Base-by-base conservation (phyloP, 1,140 invertebrate genomes). In the Armadillidium nasatum region DNA sequence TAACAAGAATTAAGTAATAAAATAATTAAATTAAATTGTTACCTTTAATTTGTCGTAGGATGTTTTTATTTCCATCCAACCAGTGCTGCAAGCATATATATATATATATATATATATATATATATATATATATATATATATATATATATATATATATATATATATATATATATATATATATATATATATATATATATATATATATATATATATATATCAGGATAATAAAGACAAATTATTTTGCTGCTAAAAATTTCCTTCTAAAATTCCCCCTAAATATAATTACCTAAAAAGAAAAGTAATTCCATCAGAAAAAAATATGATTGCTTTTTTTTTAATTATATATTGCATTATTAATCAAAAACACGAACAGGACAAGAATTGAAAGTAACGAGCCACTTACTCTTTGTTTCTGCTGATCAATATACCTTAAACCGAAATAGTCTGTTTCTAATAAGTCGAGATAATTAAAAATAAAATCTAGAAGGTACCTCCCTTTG, bases 171-270 rank as follows among this genome's bases (percentile, higher is more conserved):
- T 22, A 66, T 19, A 1, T n/a, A 1, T 19, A 66, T 4, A 1
- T 19, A 22, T 72, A 84, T 87, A 89, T 87, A 95, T 95, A 87
- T 96, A 90, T 86, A n/a, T 98, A 95, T 82, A 95, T 95, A 81
- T 91, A 90, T 44, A 89, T 85, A 87, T 98, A 96, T 44, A 97
- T 94, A 90, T 94, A 98, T 78, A 95, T 89, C 23, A 99, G 88
- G 9, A 96, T 96, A 87, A 98, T 98, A 86, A 98, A 98, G 87
- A 98, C 96, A 82, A 93, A 96, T 86, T 98, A 96, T 78, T 94
- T 89, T 80, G 98, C 90, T 87, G 97, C 95, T 76, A 98, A 87
- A 83, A 95, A 92, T 81, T 93, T 90, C 85, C 95, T 98, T 74
- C 97, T 92, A 88, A 94, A 91, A 84, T 98, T 33, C 33, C 33